phyloP scores from a whole-genome alignment of 2,113 vertebrate genomes.

The Ornithorhynchus anatinus region DNA sequence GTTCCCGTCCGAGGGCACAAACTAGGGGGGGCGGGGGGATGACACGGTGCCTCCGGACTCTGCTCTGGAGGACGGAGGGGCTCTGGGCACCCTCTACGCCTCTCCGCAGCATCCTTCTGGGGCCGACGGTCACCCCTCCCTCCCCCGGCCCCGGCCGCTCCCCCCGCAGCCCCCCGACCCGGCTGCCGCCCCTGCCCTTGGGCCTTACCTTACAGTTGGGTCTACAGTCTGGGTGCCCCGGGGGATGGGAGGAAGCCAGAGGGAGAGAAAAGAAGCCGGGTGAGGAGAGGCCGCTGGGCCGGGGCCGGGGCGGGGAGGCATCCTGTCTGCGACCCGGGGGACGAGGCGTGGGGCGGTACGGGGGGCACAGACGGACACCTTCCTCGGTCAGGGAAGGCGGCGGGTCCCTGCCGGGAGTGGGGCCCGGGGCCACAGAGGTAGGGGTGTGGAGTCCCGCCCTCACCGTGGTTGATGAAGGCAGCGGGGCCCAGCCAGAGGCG shows the following conservation, averaged over 20 bases:
- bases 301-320: background rate
- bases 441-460: background rate
- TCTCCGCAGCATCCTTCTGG: background rate
- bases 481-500: slow-evolving; percentile 92
- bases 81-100: background rate
- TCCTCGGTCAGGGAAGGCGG: background rate
- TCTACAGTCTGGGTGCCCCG: slow-evolving; percentile 79
- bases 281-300: background rate
- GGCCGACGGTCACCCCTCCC: background rate
- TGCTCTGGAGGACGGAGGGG: background rate
- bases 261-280: background rate
- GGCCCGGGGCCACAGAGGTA: background rate
- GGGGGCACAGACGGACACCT: background rate
- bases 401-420: background rate
- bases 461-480: slow-evolving; percentile 93
- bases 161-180: background rate
- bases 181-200: background rate
- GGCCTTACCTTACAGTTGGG: slow-evolving; percentile 90
- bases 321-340: background rate
- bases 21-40: slow-evolving; percentile 21
- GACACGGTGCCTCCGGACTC: background rate
- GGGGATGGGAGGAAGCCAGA: background rate
- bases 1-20: slow-evolving; percentile 77
- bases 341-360: background rate
- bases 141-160: background rate